Evolutionary conservation across 1,140 invertebrate genomes (phyloP).

Genomic region (Rhyzopertha dominica): DNA sequence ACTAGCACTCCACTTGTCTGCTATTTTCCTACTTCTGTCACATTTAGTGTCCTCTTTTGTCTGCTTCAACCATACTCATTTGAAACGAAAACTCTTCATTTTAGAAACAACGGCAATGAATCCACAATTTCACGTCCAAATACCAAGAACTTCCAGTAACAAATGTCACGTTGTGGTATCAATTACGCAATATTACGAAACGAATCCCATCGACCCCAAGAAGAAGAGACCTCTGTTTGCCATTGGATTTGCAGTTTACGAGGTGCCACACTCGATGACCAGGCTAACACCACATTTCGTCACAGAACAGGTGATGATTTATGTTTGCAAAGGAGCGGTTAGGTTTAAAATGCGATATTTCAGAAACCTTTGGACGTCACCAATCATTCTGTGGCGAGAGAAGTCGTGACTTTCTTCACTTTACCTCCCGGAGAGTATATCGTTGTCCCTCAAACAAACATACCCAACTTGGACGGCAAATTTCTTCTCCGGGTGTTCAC

Average conservation of each 20-base stretch:
- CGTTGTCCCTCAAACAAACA: slow-evolving; percentile 69
- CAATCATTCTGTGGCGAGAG: slow-evolving; percentile 61
- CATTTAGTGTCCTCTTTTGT: too few relatives aligned
- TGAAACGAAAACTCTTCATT: too few relatives aligned
- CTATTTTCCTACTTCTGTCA: too few relatives aligned
- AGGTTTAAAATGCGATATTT: slow-evolving; percentile 20
- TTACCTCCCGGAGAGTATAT: slow-evolving; percentile 72
- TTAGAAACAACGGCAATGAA: slow-evolving; percentile 64
- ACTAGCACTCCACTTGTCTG: too few relatives aligned
- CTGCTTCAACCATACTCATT: too few relatives aligned
- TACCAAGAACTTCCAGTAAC: slow-evolving; percentile 54
- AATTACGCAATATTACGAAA: slow-evolving; percentile 65
- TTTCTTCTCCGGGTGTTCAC: slow-evolving; percentile 67
- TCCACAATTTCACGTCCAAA: slow-evolving; percentile 68
- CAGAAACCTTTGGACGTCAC: slow-evolving; percentile 65
- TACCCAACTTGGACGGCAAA: slow-evolving; percentile 63
- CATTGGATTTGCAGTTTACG: slow-evolving; percentile 67
- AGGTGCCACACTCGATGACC: slow-evolving; percentile 58
- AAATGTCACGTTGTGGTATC: slow-evolving; percentile 71
- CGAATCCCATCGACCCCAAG: slow-evolving; percentile 44
- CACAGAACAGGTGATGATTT: slow-evolving; percentile 51
- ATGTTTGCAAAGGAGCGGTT: not conserved
- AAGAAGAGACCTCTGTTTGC: slow-evolving; percentile 51
- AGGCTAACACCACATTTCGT: slow-evolving; percentile 59
- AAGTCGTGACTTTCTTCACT: slow-evolving; percentile 70